Conservation (phyloP, 2,888 invertebrate genomes). For the Slavum lentiscoides region DNA sequence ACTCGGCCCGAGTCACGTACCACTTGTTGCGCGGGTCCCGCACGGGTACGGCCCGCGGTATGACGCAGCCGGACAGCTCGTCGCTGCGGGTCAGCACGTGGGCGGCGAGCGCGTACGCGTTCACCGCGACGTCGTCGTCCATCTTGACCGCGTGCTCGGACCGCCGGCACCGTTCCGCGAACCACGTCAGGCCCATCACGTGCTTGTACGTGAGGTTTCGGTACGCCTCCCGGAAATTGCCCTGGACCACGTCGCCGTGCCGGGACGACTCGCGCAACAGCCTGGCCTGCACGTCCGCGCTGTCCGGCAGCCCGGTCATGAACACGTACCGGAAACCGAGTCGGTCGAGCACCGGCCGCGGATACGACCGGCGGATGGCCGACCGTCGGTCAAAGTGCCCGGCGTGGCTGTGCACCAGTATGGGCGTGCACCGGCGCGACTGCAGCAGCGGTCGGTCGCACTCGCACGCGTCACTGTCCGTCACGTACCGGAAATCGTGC, state of each 20-base stretch:
- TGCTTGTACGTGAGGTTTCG: conserved; percentile 82
- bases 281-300: background rate
- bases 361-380: conserved; percentile 18
- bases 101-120: conserved; percentile 66
- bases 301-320: conserved; percentile 16
- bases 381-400: conserved; percentile 16
- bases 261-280: conserved; percentile 67
- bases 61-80: conserved; percentile 70
- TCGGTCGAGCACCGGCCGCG: background rate
- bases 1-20: conserved; percentile 75
- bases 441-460: too few species aligned
- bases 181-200: conserved; percentile 80
- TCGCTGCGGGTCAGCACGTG: conserved; percentile 59
- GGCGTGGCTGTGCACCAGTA: conserved; percentile 34
- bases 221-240: conserved; percentile 76
- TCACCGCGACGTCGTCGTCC: conserved; percentile 79
- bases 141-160: conserved; percentile 74
- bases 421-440: background rate
- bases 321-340: conserved; percentile 32
- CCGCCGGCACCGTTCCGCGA: conserved; percentile 65
- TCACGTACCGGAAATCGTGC: background rate
- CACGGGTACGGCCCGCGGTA: conserved; percentile 67
- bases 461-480: conserved; percentile 18
- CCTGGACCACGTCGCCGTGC: conserved; percentile 75
- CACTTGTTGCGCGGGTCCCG: conserved; percentile 75